Base-by-base conservation (phyloP, 2,888 invertebrate genomes). In the Lasius platythorax region DNA sequence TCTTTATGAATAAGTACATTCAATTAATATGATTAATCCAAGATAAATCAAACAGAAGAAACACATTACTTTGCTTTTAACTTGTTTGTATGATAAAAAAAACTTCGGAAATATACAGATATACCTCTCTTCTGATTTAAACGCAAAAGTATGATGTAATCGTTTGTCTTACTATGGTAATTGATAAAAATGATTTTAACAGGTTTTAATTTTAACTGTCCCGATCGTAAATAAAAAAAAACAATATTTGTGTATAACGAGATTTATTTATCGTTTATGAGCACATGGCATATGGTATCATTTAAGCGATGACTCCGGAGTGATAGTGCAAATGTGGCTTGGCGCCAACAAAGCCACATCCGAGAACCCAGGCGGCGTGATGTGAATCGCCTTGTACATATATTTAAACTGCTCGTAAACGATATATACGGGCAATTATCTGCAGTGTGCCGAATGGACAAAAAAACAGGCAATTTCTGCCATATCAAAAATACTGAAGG, bases 361-460 rank as follows among this genome's bases (percentile, higher is more conserved):
- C 70, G 70, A 70, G 30, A 70, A 43, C 11, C 70, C 56, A 6
- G 61, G 23, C 43, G 15, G 46, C 37, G 12, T 37, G 37, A 43
- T 46, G 12, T 61, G 73, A 63, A 79, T 72, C 46, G 61, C 33
- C 30, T 33, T 63, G 8, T 43, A 72, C 9, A 46, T 28, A 61
- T 79, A 72, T 61, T 61, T 23, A 72, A 61, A 63, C 28, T 37
- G 46, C 28, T 63, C 46, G 61, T 72, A 72, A 74, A 75, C 53
- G 53, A 67, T 67, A 72, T 70, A 79, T 18, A 63, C 5, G 58
- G 58, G 56, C 68, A 87, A 87, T 75, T 74, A 79, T 66, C 58
- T 67, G 58, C 56, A 53, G 63, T 28, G 23, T 53, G 50, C 28
- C 3, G 50, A 43, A 40, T 28, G n/a, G 9, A 30, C 18, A 66